Base-by-base conservation (phyloP, 2,797 vertebrate genomes). In the Melanotaenia trifasciata region DNA sequence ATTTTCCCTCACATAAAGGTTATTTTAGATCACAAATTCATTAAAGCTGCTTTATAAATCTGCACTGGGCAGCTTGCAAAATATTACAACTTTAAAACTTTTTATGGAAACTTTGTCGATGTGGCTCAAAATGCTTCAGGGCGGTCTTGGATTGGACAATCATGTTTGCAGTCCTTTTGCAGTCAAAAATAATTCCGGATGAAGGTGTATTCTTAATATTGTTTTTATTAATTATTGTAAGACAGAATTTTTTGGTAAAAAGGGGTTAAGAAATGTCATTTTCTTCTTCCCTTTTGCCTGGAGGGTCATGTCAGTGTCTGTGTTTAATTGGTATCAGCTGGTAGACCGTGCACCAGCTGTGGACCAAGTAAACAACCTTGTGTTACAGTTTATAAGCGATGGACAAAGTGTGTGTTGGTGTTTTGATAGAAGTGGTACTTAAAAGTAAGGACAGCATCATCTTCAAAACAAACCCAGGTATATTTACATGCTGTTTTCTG, bases 271-370 rank as follows among this genome's bases (percentile, higher is more conserved):
- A 67, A 56, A 24, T 32, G 6, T 0, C 20, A 5, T 81, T 24
- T 24, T 76, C 66, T 50, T 58, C 30, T 8, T 58, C 33, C 10
- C 20, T 69, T 59, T 57, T 14, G 24, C 26, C 57, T 67, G 45
- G 32, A 67, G 50, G 67, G 47, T 32, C 32, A 58, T 14, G 38
- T 58, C 64, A 72, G 26, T 59, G 62, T 74, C 22, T 70, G 28
- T 18, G 14, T 65, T 65, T 72, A 61, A 82, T 51, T 72, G 60
- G 63, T 38, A 26, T 50, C 71, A 78, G 60, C 67, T 68, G 67
- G 67, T 43, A 18, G 33, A 26, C 45, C 36, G 24, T 51, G 64
- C 56, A 43, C 67, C 53, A 67, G 72, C 68, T 69, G 72, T 40
- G 58, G 45, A 76, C 24, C 28, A 13, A 75, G 57, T 47, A 72